Conservation (phyloP, 2,113 vertebrate species). For the Pedetes capensis region DNA sequence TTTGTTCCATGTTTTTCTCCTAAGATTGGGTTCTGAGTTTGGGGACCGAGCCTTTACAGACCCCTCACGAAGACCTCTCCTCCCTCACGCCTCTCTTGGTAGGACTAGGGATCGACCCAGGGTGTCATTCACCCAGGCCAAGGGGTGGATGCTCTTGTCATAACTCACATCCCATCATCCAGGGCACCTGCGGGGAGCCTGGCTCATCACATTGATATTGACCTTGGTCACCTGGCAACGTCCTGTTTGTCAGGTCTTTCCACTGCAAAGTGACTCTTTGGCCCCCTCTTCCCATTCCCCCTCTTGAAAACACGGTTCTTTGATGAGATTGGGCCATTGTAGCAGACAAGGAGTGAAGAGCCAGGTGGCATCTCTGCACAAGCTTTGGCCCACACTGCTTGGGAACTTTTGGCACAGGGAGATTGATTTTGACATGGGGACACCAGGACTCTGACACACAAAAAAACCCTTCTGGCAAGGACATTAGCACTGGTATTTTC, state of each 20-base stretch:
- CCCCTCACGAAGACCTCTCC: too few relatives aligned
- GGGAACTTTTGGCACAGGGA: neutral
- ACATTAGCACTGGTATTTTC: neutral
- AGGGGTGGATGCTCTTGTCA: neutral
- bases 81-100: too few relatives aligned
- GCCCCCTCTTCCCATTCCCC: too few relatives aligned
- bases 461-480: constrained; percentile 7
- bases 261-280: neutral
- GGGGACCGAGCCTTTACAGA: neutral
- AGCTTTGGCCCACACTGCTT: rapidly evolving
- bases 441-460: neutral
- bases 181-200: rapidly evolving
- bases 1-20: neutral
- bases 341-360: neutral
- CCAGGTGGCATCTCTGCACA: rapidly evolving
- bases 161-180: rapidly evolving
- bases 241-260: neutral
- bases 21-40: neutral
- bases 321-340: neutral
- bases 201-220: rapidly evolving
- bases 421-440: rapidly evolving
- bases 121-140: neutral
- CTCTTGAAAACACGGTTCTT: neutral
- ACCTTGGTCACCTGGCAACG: neutral
- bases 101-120: neutral